Percentiles rank a stretch among this genome's conserved stretches.
phyloP scores from a whole-genome alignment of 2,113 vertebrate species.

The Phainopepla nitens region DNA sequence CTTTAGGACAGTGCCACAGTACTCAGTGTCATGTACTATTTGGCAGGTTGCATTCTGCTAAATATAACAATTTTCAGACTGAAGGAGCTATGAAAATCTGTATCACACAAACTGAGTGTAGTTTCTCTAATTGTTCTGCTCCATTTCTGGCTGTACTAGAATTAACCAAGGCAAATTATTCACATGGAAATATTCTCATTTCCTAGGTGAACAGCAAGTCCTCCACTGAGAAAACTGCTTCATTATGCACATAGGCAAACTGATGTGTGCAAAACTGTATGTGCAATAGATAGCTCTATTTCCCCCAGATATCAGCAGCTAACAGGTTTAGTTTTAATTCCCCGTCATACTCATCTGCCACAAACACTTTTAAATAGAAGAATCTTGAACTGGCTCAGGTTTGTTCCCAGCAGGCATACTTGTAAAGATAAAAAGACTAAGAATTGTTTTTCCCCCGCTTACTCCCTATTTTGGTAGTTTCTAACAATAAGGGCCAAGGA shows the following conservation, averaged over 20 bases:
- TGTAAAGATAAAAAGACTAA: slow-evolving; percentile 68
- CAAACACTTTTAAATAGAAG: slow-evolving; percentile 47
- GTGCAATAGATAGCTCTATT: slow-evolving; percentile 6
- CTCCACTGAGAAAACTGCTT: not conserved
- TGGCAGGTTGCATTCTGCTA: not conserved
- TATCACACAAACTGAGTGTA: not conserved
- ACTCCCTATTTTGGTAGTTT: not conserved
- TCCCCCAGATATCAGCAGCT: slow-evolving; percentile 27
- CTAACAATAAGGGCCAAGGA: not conserved
- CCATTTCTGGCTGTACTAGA: not conserved
- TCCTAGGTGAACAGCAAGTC: not conserved
- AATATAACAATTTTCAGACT: not conserved
- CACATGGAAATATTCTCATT: not conserved
- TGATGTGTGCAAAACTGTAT: not conserved
- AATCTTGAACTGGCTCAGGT: slow-evolving; percentile 65
- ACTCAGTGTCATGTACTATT: not conserved
- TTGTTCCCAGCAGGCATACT: slow-evolving; percentile 65
- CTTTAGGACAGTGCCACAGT: not conserved
- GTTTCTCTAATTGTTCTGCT: not conserved
- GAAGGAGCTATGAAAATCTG: not conserved
- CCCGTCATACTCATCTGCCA: slow-evolving; percentile 27
- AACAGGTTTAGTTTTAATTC: slow-evolving; percentile 45
- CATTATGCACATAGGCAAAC: not conserved
- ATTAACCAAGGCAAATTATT: slow-evolving; percentile 11
- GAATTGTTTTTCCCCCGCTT: not conserved